These are phyloP conservation scores for Idaea straminata DNA, from an alignment of 2,888 invertebrate genomes.

Conservation along the genomic window DNA sequence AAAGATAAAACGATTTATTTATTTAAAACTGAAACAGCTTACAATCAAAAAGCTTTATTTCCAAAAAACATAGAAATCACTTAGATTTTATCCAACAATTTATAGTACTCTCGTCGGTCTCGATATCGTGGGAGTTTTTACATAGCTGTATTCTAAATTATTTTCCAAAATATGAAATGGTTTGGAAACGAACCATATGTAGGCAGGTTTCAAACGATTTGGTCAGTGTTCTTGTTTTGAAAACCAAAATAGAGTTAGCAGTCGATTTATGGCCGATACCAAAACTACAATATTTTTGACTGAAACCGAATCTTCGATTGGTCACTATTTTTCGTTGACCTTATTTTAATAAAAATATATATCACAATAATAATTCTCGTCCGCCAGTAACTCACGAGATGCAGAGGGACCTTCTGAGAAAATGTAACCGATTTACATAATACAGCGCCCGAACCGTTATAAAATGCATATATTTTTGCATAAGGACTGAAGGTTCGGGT, in stretches of 20 bases:
- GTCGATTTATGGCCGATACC: not conserved
- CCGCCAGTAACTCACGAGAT: not conserved
- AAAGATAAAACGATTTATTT: not conserved
- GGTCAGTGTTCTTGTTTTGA: not conserved
- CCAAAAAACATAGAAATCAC: no score
- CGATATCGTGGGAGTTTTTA: no score
- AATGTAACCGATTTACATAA: not conserved
- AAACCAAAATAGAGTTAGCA: not conserved
- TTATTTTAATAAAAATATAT: not conserved
- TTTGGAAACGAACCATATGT: no score
- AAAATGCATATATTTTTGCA: conserved; percentile 14
- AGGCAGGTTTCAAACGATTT: no score
- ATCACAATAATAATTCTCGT: not conserved
- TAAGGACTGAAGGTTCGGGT: not conserved
- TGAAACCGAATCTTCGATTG: not conserved
- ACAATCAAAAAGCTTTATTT: no score
- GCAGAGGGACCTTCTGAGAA: not conserved
- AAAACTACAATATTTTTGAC: not conserved
- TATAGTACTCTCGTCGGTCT: no score
- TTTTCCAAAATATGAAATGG: no score
- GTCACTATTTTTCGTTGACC: not conserved
- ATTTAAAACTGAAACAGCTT: no score
- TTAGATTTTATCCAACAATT: no score
- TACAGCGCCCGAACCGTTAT: not conserved
- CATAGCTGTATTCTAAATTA: no score